Conservation (phyloP, 2,888 invertebrate species). For the Priocnemis perturbator region DNA sequence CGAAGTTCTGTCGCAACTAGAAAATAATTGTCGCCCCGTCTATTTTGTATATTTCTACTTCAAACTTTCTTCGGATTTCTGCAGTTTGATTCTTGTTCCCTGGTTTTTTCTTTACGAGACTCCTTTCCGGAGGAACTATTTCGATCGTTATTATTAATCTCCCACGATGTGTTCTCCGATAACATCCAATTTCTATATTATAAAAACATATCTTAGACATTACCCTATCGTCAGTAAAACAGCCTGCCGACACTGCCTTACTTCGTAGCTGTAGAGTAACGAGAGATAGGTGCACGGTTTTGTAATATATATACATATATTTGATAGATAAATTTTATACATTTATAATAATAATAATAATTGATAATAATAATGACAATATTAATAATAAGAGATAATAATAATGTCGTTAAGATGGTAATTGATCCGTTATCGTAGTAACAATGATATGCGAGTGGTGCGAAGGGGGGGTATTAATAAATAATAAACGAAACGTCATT, state of each 20-base stretch:
- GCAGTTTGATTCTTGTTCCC: too few relatives aligned
- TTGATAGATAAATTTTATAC: slow-evolving; percentile 68
- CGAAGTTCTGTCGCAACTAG: too few relatives aligned
- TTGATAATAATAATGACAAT: slow-evolving; percentile 45
- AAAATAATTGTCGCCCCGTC: too few relatives aligned
- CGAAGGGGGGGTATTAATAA: slow-evolving; percentile 53
- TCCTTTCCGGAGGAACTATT: too few relatives aligned
- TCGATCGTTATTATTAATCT: too few relatives aligned
- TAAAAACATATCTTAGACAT: neutral
- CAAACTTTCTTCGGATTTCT: too few relatives aligned
- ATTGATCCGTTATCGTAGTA: slow-evolving; percentile 48
- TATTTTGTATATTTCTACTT: too few relatives aligned
- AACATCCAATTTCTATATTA: too few relatives aligned
- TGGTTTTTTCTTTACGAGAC: too few relatives aligned
- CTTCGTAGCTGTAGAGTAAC: neutral
- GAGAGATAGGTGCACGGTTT: neutral
- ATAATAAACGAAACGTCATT: slow-evolving; percentile 47
- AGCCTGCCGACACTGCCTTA: neutral
- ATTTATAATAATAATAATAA: slow-evolving; percentile 54
- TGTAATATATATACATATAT: slow-evolving; percentile 57
- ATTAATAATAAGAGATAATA: slow-evolving; percentile 8
- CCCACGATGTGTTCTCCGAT: too few relatives aligned
- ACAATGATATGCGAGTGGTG: slow-evolving; percentile 64
- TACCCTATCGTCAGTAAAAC: neutral
- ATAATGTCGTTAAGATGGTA: slow-evolving; percentile 17